These are phyloP conservation scores for Argyrosomus regius DNA, from an alignment of 2,797 vertebrate species.

Conservation along the genomic window DNA sequence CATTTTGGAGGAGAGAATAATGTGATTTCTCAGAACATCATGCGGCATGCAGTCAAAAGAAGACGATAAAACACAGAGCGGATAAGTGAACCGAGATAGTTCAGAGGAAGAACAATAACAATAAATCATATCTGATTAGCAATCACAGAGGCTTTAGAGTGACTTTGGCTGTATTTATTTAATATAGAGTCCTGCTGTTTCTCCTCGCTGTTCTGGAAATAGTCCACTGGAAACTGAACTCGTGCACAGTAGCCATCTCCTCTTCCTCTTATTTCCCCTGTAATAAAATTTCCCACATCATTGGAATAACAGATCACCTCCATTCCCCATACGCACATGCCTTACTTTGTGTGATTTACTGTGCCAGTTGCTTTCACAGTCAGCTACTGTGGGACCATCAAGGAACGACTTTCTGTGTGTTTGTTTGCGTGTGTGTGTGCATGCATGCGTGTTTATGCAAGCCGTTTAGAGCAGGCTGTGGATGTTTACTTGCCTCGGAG, in stretches of 20 bases:
- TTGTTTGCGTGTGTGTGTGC: constrained; percentile 8
- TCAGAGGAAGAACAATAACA: constrained; percentile 19
- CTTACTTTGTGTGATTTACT: constrained; percentile 71
- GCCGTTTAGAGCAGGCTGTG: constrained; percentile 49
- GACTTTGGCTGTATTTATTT: constrained; percentile 21
- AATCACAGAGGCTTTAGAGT: constrained; percentile 23
- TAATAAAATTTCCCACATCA: constrained; percentile 73
- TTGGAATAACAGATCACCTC: constrained; percentile 70
- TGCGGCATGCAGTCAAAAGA: not conserved
- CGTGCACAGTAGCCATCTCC: constrained; percentile 34
- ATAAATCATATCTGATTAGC: constrained; percentile 41
- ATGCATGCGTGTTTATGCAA: constrained; percentile 30
- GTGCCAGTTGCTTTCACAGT: constrained; percentile 55
- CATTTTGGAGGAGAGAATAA: not conserved
- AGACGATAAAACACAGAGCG: constrained; percentile 8
- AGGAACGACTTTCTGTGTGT: constrained; percentile 28
- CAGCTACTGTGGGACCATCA: constrained; percentile 51
- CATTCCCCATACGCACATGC: constrained; percentile 48
- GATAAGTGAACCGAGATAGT: not conserved
- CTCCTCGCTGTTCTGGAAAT: constrained; percentile 19
- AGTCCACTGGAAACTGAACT: constrained; percentile 31
- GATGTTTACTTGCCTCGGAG: constrained; percentile 55
- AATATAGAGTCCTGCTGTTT: constrained; percentile 20
- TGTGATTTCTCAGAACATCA: constrained; percentile 11
- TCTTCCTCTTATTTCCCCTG: constrained; percentile 55